These are phyloP conservation scores for Peucedramus taeniatus DNA, from an alignment of 2,113 vertebrate genomes.

Conservation along the genomic window DNA sequence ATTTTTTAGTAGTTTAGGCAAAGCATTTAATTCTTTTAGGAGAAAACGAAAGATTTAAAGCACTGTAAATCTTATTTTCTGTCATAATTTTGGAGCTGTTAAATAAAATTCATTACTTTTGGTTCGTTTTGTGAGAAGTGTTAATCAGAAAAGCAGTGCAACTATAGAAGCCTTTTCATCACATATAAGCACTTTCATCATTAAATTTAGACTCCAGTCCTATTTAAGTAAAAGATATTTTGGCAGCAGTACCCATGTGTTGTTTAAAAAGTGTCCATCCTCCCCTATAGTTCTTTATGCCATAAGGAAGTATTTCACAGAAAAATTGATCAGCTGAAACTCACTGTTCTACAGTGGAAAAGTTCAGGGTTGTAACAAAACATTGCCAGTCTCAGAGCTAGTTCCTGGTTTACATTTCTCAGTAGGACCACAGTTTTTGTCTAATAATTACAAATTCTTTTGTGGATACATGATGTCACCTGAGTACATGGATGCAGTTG, in stretches of 20 bases:
- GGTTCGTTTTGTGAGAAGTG: not conserved
- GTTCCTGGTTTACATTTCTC: not conserved
- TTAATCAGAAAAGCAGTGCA: not conserved
- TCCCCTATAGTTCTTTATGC: not conserved
- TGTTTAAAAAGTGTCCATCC: not conserved
- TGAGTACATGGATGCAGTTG: not conserved
- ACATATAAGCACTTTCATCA: not conserved
- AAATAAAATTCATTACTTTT: not conserved
- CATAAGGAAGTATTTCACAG: not conserved
- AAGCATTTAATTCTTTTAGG: not conserved
- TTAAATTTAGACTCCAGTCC: not conserved
- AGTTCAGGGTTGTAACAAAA: not conserved
- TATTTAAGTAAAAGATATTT: conserved; percentile 20
- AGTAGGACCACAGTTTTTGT: not conserved
- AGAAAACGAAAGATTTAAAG: not conserved
- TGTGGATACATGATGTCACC: not conserved
- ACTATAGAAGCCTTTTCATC: not conserved
- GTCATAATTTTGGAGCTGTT: not conserved
- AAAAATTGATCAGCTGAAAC: not conserved
- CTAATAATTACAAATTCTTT: not conserved
- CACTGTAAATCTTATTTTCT: not conserved
- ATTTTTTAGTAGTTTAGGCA: not conserved
- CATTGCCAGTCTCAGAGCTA: not conserved
- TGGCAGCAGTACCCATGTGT: not conserved
- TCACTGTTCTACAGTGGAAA: not conserved